Evolutionary conservation across 2,113 vertebrate genomes (phyloP).

Genomic region (Myrmecophaga tridactyla): DNA sequence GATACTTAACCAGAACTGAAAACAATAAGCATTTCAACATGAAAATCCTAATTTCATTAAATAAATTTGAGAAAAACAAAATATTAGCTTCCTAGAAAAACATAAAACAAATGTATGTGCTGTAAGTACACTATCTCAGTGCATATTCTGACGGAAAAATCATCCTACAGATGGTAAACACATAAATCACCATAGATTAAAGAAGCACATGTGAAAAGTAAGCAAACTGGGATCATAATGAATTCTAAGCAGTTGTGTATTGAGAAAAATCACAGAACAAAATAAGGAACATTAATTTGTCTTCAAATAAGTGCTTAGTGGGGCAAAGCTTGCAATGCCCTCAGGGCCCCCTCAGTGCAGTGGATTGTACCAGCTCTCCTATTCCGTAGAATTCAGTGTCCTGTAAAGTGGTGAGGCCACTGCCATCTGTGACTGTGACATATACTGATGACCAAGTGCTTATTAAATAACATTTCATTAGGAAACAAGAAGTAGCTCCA

Average conservation of each 20-base stretch:
- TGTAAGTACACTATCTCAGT: background rate
- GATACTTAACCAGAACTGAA: background rate
- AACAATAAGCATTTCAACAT: background rate
- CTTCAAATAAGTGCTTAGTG: conserved; percentile 46
- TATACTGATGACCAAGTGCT: background rate
- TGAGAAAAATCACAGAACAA: conserved; percentile 54
- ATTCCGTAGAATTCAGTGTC: fast-evolving
- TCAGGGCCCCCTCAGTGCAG: background rate
- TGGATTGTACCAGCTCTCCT: background rate
- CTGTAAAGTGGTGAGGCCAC: background rate
- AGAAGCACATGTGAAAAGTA: background rate
- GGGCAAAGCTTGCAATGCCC: background rate
- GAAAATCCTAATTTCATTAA: conserved; percentile 6
- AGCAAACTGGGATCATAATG: background rate
- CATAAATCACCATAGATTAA: conserved; percentile 51
- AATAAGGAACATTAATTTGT: conserved; percentile 61
- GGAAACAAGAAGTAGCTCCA: conserved; percentile 47
- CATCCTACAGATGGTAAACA: conserved; percentile 41
- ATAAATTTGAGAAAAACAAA: background rate
- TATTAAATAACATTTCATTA: conserved; percentile 31
- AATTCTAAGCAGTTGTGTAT: conserved; percentile 22
- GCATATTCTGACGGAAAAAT: conserved; percentile 27
- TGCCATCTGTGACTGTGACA: conserved; percentile 10
- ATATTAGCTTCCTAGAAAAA: background rate
- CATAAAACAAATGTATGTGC: background rate